phyloP scores from a whole-genome alignment of 2,113 vertebrate species.

The Peromyscus maniculatus region DNA sequence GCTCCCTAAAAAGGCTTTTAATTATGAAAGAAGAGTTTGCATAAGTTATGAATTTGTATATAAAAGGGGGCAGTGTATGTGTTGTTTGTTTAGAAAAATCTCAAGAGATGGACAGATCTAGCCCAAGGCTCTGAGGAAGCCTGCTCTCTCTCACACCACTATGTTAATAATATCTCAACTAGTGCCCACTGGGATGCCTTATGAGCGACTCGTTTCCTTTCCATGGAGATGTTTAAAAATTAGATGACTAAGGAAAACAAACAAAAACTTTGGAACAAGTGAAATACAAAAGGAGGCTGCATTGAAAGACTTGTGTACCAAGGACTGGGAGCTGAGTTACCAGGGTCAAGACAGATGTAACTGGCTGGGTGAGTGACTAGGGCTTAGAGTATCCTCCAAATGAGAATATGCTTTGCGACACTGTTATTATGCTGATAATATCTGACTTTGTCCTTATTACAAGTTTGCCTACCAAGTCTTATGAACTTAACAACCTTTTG shows the following conservation, averaged over 20 bases:
- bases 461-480: neutral
- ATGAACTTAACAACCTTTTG: neutral
- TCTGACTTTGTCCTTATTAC: no score
- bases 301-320: neutral
- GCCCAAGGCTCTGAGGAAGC: neutral
- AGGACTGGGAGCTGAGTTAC: neutral
- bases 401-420: neutral
- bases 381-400: neutral
- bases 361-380: neutral
- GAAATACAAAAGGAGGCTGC: neutral
- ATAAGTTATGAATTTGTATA: conserved; percentile 17
- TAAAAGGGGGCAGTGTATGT: neutral
- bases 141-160: neutral
- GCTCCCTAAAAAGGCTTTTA: neutral
- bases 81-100: neutral
- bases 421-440: neutral
- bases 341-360: neutral
- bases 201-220: neutral
- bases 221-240: neutral
- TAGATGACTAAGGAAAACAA: neutral
- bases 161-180: neutral
- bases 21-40: neutral
- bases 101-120: neutral
- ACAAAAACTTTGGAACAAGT: neutral
- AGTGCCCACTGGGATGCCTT: neutral